Base-by-base conservation (phyloP, 1,140 invertebrate genomes). In the Rhagoletis pomonella region DNA sequence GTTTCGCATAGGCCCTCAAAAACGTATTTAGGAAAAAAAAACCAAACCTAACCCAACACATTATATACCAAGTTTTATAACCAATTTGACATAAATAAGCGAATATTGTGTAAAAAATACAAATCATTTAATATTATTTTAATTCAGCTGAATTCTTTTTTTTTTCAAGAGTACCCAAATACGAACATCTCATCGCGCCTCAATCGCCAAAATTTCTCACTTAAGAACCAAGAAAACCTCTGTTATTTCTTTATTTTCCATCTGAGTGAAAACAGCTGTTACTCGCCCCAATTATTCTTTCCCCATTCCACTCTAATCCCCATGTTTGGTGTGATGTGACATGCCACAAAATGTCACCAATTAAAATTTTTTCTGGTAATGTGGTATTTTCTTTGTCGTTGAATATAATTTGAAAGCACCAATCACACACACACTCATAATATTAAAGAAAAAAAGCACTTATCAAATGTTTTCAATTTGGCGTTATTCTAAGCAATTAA, bases 331-430 rank as follows among this genome's bases (percentile, higher is more conserved):
- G 73, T 17, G 19, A 81, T 47, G 73, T 19, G 73, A 81, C 73
- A 81, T 10, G 4, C 73, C 73, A 29, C 73, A 81, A 81, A 81
- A n/a, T 81, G 73, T 81, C 73, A 50, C 73, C 73, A 58, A 55
- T 81, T 47, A 81, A 1, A 0, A 19, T 9, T 58, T 77, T 29
- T 81, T 81, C 4, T 81, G 0, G 50, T 55, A 55, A 55, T 55
- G 5, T 55, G 5, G 5, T 7, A 1, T 3, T 4, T 14, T 19
- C 55, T 55, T 2, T 81, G 50, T 81, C 55, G 50, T 7, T 55
- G 17, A 29, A n/a, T 58, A 12, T 81, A 55, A 12, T 73, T 47
- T 47, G 73, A 81, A 55, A 47, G 69, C 69, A 4, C 2, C 12
- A 12, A 12, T 55, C 50, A 55, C 50, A 55, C 50, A 55, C 50